Evolutionary conservation across 1,140 invertebrate species (phyloP), one percentile per base, ranked within the genome.

Genomic region (Dolichoris vasculosae): DNA sequence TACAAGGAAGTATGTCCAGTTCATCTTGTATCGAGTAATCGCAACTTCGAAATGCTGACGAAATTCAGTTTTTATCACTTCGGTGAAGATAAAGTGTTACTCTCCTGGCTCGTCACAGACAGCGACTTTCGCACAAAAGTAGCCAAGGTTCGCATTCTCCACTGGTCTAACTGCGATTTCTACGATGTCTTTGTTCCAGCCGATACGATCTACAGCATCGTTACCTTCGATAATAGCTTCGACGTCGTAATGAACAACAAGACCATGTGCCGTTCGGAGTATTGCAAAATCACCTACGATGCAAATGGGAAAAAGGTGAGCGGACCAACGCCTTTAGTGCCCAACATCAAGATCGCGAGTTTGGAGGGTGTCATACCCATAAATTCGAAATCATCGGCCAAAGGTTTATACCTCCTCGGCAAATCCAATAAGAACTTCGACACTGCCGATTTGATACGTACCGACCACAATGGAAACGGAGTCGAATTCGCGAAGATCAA

Each of bases 281-380:
- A 51, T 51, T 84, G 59, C n/a, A 77, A 15, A 40, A 23, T 84
- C 13, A 69, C 17, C 11, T 78, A 48, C 17, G 40, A 84, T 26
- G 30, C 4, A 2, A 17, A 77, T 8, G 82, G 82, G 3, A 83
- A 77, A 4, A 77, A 77, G 20, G 8, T 83, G 1, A 76, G 35
- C 7, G 82, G 73, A 32, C 73, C 82, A 0, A 48, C 35, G 9
- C 38, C 40, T 1, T 64, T 83, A 26, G 35, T 43, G 2, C 3
- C 55, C 4, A 48, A 75, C 0, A 48, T 76, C 13, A 76, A 76
- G 20, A 48, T 75, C 0, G 2, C 51, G 63, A 30, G n/a, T 26
- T 48, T 77, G 20, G 13, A 0, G 17, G 48, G 7, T 9, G n/a
- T 67, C 3, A 13, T 77, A 48, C 43, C 64, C 3, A n/a, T 35